Evolutionary conservation across 2,113 vertebrate genomes (phyloP).

Genomic region (Neolamprologus variostigma): DNA sequence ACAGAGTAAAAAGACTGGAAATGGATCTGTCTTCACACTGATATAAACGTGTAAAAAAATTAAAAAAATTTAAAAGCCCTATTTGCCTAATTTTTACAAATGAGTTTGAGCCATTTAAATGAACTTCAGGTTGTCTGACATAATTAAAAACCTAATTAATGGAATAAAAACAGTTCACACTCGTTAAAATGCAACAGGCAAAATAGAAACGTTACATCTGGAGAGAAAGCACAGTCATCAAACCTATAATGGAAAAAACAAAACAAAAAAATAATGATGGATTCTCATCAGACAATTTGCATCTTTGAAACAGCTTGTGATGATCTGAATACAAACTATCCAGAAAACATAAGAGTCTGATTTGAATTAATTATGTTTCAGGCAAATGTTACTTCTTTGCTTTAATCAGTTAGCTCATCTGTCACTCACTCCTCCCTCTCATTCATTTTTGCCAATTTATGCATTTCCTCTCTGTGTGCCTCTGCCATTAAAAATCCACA

Average conservation of each 20-base stretch:
- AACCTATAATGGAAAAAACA: neutral
- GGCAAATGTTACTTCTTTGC: neutral
- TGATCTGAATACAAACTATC: neutral
- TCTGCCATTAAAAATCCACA: neutral
- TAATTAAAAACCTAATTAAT: neutral
- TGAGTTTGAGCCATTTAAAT: neutral
- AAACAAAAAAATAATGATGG: neutral
- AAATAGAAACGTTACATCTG: neutral
- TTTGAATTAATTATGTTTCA: neutral
- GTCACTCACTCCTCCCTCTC: neutral
- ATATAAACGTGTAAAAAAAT: neutral
- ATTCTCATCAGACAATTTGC: neutral
- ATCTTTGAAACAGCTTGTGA: neutral
- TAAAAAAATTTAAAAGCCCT: rapidly evolving
- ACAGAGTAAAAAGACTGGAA: neutral
- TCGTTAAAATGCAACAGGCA: neutral
- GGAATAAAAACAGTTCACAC: neutral
- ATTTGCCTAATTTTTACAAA: neutral
- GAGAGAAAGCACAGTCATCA: neutral
- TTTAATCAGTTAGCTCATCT: neutral
- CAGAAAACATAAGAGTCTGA: neutral
- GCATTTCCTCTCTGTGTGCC: neutral
- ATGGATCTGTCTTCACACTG: neutral
- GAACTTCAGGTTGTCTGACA: neutral
- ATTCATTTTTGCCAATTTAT: neutral